A percentile compares a stretch with the other conserved stretches of the same genome.
phyloP scores from a whole-genome alignment of 2,888 invertebrate genomes.

The Odontothrips loti region DNA sequence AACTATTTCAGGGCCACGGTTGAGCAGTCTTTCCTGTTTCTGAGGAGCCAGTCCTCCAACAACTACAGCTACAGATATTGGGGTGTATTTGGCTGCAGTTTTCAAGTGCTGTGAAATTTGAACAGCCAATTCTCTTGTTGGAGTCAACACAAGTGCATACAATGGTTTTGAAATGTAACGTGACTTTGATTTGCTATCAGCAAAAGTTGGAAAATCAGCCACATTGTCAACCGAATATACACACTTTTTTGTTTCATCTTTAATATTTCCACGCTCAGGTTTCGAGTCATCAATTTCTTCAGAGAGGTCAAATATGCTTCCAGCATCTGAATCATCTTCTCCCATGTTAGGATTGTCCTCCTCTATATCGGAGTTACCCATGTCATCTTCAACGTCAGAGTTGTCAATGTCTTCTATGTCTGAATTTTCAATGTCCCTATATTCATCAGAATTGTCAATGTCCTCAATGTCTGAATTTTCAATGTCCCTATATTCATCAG shows the following conservation, averaged over 20 bases:
- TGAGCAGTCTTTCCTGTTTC: slow-evolving; percentile 86
- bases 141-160: slow-evolving; percentile 85
- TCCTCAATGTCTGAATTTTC: slow-evolving; percentile 39
- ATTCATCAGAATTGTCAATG: slow-evolving; percentile 37
- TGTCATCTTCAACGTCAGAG: too few species aligned
- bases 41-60: slow-evolving; percentile 93
- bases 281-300: slow-evolving; percentile 37
- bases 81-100: slow-evolving; percentile 74
- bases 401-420: too few species aligned
- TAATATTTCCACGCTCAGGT: slow-evolving; percentile 52
- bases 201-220: slow-evolving; percentile 34
- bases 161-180: slow-evolving; percentile 44
- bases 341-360: slow-evolving; percentile 34
- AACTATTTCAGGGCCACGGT: slow-evolving; percentile 82
- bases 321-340: slow-evolving; percentile 36
- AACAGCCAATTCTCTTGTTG: slow-evolving; percentile 92
- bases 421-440: too few species aligned
- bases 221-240: slow-evolving; percentile 57
- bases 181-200: neutral
- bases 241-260: slow-evolving; percentile 29
- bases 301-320: slow-evolving; percentile 14
- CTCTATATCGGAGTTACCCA: slow-evolving; percentile 16
- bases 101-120: slow-evolving; percentile 86
- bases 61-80: slow-evolving; percentile 70
- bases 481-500: neutral